These are phyloP conservation scores for Oryctes rhinoceros DNA, from an alignment of 1,140 invertebrate species.

Conservation along the genomic window DNA sequence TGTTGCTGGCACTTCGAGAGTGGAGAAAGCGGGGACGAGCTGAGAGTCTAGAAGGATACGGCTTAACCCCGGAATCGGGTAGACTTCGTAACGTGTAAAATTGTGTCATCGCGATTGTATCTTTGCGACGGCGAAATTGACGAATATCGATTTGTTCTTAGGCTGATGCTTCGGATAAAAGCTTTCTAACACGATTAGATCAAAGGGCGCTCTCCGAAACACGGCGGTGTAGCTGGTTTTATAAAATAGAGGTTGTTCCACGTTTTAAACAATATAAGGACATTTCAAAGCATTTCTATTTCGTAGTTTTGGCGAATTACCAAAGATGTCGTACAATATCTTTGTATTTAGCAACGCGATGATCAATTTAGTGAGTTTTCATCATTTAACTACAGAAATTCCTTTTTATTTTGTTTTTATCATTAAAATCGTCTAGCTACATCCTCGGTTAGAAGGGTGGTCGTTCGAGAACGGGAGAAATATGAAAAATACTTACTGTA, in stretches of 20 bases:
- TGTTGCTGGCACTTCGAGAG: background rate
- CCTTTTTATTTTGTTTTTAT: too few relatives aligned
- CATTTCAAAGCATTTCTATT: too few relatives aligned
- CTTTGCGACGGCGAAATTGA: background rate
- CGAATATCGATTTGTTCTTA: constrained; percentile 32
- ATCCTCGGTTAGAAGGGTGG: too few relatives aligned
- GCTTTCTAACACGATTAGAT: background rate
- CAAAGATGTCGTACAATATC: too few relatives aligned
- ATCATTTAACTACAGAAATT: too few relatives aligned
- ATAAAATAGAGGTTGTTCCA: background rate
- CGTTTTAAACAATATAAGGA: background rate
- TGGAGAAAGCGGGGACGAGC: background rate
- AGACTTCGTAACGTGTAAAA: background rate
- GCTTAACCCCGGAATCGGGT: constrained; percentile 17
- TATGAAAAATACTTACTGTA: too few relatives aligned
- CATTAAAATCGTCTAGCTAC: too few relatives aligned
- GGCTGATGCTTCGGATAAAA: background rate
- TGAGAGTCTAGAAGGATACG: background rate
- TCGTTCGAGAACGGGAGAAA: too few relatives aligned
- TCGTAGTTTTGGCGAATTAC: too few relatives aligned
- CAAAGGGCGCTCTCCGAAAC: background rate
- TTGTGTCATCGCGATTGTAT: constrained; percentile 27
- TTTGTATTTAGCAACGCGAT: too few relatives aligned
- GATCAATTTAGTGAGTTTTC: too few relatives aligned
- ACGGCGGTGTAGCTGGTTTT: background rate